These are phyloP conservation scores for Carapus acus DNA, from an alignment of 2,797 vertebrate species.

Conservation along the genomic window DNA sequence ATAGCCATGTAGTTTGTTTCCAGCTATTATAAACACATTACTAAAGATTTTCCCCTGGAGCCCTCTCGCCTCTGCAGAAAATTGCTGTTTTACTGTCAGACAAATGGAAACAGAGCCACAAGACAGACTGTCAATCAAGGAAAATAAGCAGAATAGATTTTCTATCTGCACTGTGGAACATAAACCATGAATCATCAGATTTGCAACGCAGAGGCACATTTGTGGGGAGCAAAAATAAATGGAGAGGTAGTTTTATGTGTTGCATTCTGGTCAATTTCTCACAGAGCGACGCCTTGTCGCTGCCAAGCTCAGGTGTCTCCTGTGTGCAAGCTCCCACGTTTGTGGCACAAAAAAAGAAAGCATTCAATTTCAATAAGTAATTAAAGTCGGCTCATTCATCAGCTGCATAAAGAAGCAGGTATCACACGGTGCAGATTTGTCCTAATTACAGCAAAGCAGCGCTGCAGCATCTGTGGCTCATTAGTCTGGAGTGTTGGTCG, in stretches of 20 bases:
- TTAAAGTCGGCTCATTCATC: slow-evolving; percentile 60
- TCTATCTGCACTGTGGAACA: slow-evolving; percentile 9
- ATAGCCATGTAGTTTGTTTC: slow-evolving; percentile 31
- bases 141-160: slow-evolving; percentile 12
- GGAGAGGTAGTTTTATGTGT: slow-evolving; percentile 16
- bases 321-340: slow-evolving; percentile 12
- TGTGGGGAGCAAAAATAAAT: slow-evolving; percentile 33
- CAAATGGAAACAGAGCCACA: slow-evolving; percentile 20
- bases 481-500: slow-evolving; percentile 15
- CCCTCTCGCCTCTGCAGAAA: slow-evolving; percentile 27
- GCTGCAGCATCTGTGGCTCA: slow-evolving; percentile 17
- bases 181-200: slow-evolving; percentile 19
- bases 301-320: slow-evolving; percentile 14
- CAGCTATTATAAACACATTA: slow-evolving; percentile 43
- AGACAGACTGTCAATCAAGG: slow-evolving; percentile 5
- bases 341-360: slow-evolving; percentile 26
- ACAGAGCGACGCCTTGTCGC: slow-evolving; percentile 2
- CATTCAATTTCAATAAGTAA: slow-evolving; percentile 55
- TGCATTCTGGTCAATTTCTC: too few relatives aligned
- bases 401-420: slow-evolving; percentile 53
- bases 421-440: slow-evolving; percentile 48
- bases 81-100: slow-evolving; percentile 23
- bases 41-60: slow-evolving; percentile 25
- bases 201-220: slow-evolving; percentile 15
- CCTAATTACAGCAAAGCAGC: slow-evolving; percentile 54